Percentiles rank a stretch among this genome's conserved stretches.
These are phyloP conservation scores for Probaryconus sp. DNA, from an alignment of 1,140 invertebrate genomes.

Conservation along the genomic window DNA sequence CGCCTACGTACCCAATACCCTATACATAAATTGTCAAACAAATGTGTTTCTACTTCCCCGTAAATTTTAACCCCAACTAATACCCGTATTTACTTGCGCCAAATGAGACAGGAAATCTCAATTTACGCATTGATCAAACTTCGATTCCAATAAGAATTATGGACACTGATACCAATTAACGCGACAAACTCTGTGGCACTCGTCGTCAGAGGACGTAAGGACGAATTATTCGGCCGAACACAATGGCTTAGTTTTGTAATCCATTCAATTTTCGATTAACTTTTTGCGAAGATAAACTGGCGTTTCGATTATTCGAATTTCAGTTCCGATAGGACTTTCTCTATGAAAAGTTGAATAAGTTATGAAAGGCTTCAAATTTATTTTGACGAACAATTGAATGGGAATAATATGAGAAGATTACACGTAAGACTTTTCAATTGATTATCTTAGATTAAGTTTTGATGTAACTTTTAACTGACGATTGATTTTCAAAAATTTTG, in stretches of 20 bases:
- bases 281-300: conserved; percentile 7
- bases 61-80: conserved; percentile 36
- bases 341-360: background rate
- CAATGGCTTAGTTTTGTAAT: conserved; percentile 21
- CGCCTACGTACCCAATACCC: background rate
- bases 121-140: conserved; percentile 35
- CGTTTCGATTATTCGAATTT: conserved; percentile 5
- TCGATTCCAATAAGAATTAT: conserved; percentile 28
- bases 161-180: conserved; percentile 48
- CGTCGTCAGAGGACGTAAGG: conserved; percentile 16
- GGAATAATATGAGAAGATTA: too few species aligned
- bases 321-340: background rate
- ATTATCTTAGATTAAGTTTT: too few species aligned
- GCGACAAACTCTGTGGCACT: conserved; percentile 29
- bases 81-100: conserved; percentile 28
- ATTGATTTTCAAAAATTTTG: too few species aligned
- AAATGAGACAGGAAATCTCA: conserved; percentile 47
- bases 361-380: too few species aligned
- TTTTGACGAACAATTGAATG: too few species aligned
- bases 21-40: conserved; percentile 42
- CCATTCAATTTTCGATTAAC: conserved; percentile 24
- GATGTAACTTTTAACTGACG: too few species aligned
- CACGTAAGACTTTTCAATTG: too few species aligned
- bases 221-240: conserved; percentile 11
- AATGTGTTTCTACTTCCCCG: conserved; percentile 21